Evolutionary conservation across 1,140 invertebrate species (phyloP).

Genomic region (Macrobrachium rosenbergii): DNA sequence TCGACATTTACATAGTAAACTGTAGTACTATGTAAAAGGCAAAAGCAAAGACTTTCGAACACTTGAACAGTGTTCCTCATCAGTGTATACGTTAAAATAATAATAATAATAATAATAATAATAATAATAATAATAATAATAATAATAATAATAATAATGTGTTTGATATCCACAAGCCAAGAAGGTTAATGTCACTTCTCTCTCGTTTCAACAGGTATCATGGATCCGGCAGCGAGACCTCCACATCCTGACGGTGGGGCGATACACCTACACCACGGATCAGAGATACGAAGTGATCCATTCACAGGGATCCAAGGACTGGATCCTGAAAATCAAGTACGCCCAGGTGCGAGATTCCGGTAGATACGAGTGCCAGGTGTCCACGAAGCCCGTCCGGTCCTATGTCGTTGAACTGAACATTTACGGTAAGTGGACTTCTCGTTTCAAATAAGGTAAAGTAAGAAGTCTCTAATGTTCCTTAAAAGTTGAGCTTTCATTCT

Average conservation of each 20-base stretch:
- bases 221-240: background rate
- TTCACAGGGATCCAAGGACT: background rate
- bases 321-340: constrained; percentile 14
- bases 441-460: too few species aligned
- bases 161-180: too few species aligned
- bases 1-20: too few species aligned
- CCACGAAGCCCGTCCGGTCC: background rate
- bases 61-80: too few species aligned
- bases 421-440: background rate
- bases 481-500: too few species aligned
- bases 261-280: constrained; percentile 14
- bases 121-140: too few species aligned
- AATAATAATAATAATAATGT: too few species aligned
- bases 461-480: too few species aligned
- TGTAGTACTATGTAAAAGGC: too few species aligned
- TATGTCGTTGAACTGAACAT: background rate
- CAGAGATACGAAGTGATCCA: background rate
- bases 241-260: constrained; percentile 12
- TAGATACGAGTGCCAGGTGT: constrained; percentile 1
- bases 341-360: background rate
- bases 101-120: too few species aligned
- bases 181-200: background rate
- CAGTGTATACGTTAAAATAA: too few species aligned
- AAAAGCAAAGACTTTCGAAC: too few species aligned
- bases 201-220: background rate